Conservation (phyloP, 2,888 invertebrate species). For the Diplazon laetatorius region DNA sequence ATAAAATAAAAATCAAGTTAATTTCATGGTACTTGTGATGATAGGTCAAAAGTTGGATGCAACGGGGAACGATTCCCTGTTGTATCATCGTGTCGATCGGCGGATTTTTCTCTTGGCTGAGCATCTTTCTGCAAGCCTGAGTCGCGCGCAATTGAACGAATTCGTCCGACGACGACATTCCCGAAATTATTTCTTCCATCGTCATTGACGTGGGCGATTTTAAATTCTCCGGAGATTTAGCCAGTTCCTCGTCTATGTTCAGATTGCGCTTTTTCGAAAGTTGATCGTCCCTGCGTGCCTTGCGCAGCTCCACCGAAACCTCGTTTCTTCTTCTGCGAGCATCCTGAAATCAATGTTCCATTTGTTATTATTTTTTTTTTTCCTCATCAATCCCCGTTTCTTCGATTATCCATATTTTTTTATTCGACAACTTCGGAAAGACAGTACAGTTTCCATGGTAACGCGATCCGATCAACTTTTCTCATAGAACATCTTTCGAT, state of each 20-base stretch:
- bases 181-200: conserved; percentile 89
- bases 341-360: conserved; percentile 85
- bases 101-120: conserved; percentile 94
- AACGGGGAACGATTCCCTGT: conserved; percentile 92
- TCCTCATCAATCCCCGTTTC: too few species aligned
- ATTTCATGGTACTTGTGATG: conserved; percentile 88
- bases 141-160: conserved; percentile 88
- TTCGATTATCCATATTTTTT: conserved; percentile 49
- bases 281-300: conserved; percentile 97
- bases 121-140: conserved; percentile 92
- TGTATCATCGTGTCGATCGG: conserved; percentile 94
- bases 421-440: conserved; percentile 46
- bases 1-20: too few species aligned
- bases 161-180: conserved; percentile 88
- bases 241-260: conserved; percentile 82
- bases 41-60: conserved; percentile 89
- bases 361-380: conserved; percentile 26
- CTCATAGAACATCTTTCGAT: too few species aligned
- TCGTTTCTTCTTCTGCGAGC: conserved; percentile 95
- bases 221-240: conserved; percentile 81
- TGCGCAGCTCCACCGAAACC: conserved; percentile 94
- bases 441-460: too few species aligned
- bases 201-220: conserved; percentile 83
- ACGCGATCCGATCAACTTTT: not conserved
- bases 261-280: conserved; percentile 95